Evolutionary conservation across 2,113 vertebrate genomes (phyloP), one percentile per base, ranked within the genome.

Genomic region (Amblyornis subalaris): DNA sequence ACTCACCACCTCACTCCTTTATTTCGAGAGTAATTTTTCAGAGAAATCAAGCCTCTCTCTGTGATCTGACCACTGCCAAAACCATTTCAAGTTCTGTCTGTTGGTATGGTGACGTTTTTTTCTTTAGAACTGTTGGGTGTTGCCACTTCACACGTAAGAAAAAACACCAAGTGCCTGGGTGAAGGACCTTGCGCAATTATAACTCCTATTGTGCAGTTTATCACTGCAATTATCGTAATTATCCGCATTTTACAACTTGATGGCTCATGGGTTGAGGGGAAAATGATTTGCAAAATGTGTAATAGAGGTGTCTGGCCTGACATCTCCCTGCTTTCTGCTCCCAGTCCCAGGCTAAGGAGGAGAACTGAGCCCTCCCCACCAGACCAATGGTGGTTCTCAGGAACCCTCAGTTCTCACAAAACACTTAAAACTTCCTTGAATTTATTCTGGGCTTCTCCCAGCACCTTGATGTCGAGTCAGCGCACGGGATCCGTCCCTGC

Each of bases 401-500:
- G 38, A 69, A 53, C 31, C 13, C 6, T 79, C n/a, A 14, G 31
- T 50, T 15, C 48, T 84, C 67, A 64, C 6, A 23, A 66, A 86
- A 76, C 40, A 33, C 42, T 69, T 50, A 47, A 51, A 89, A 73
- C 50, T 91, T 90, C 70, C 53, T 79, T 92, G 65, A 80, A 77
- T 93, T 91, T 89, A 89, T 83, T 66, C n/a, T 51, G 13, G 62
- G 50, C 67, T 86, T 90, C 89, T 84, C 53, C 76, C 44, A 81
- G 57, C 50, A 86, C 31, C 67, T 65, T 42, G 53, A 72, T 53
- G 55, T 84, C 0, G 2, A 85, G 24, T 51, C 10, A 5, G 73
- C 0, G 1, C 14, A 26, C 0, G 0, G 36, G 50, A 79, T 85
- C 16, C 42, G 42, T 85, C 61, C 62, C 77, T 0, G 2, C 14